A percentile compares a stretch with the other conserved stretches of the same genome.
These are phyloP conservation scores for Drosophila fungiperda DNA, from an alignment of 2,888 invertebrate genomes.

Conservation along the genomic window DNA sequence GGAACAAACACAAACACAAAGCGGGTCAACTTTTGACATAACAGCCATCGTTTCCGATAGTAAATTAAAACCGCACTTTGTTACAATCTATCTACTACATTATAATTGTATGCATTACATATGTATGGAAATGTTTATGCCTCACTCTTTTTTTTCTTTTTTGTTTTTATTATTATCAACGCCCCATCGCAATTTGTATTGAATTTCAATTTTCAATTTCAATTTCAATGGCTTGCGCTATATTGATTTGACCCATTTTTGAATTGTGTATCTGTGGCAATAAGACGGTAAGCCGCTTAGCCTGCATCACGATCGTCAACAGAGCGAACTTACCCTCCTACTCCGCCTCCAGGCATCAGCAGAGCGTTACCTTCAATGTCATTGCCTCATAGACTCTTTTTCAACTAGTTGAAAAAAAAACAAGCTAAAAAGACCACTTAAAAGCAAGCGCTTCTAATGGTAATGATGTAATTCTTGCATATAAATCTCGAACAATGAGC, in stretches of 20 bases:
- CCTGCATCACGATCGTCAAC: slow-evolving; percentile 33
- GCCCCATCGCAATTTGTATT: slow-evolving; percentile 60
- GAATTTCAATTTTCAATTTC: slow-evolving; percentile 64
- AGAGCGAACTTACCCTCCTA: neutral
- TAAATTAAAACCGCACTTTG: slow-evolving; percentile 16
- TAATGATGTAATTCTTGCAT: slow-evolving; percentile 66
- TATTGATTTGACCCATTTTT: slow-evolving; percentile 67
- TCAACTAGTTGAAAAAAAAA: slow-evolving; percentile 41
- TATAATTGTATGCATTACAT: slow-evolving; percentile 10
- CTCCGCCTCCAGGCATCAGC: slow-evolving; percentile 17
- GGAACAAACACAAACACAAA: slow-evolving; percentile 69
- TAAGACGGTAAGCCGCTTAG: slow-evolving; percentile 52
- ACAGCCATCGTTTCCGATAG: slow-evolving; percentile 14
- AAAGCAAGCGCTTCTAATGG: slow-evolving; percentile 48
- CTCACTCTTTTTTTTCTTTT: neutral
- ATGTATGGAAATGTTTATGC: slow-evolving; percentile 3
- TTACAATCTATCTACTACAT: neutral
- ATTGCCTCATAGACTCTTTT: slow-evolving; percentile 49
- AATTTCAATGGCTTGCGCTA: slow-evolving; percentile 56
- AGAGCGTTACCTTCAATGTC: slow-evolving; percentile 64
- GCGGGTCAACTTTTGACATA: slow-evolving; percentile 44
- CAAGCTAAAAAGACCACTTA: slow-evolving; percentile 3
- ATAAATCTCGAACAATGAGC: slow-evolving; percentile 47
- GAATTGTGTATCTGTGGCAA: slow-evolving; percentile 37
- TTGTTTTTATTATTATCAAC: slow-evolving; percentile 9